Evolutionary conservation across 2,113 vertebrate genomes (phyloP).

Genomic region (Xyliphius kryptos): DNA sequence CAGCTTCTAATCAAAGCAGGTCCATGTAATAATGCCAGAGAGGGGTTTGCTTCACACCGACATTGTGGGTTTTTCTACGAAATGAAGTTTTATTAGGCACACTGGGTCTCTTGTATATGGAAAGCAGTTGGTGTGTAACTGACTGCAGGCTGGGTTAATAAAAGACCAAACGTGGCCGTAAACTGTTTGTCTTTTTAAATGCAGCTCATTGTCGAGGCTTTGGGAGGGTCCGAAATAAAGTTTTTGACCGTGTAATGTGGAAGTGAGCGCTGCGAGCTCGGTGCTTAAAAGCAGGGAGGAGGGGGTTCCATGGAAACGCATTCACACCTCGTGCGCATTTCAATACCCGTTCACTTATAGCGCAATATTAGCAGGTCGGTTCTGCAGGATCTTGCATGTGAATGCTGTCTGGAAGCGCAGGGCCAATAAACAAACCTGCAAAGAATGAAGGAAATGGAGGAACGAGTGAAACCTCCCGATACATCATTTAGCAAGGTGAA

Average conservation of each 20-base stretch:
- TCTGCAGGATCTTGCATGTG: constrained; percentile 61
- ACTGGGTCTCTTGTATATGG: too few species aligned
- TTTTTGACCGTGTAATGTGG: constrained; percentile 47
- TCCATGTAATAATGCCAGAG: too few species aligned
- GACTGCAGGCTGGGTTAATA: too few species aligned
- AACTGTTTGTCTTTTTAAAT: constrained; percentile 30
- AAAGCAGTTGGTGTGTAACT: too few species aligned
- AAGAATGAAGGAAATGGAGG: not conserved
- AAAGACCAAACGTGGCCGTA: not conserved
- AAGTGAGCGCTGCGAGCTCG: constrained; percentile 60
- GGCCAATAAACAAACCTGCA: constrained; percentile 64
- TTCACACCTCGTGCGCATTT: constrained; percentile 69
- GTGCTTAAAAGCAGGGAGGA: constrained; percentile 39
- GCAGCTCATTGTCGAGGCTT: constrained; percentile 15
- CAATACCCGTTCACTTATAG: constrained; percentile 64
- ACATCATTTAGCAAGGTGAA: too few species aligned
- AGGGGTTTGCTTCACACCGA: too few species aligned
- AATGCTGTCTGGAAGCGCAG: constrained; percentile 61
- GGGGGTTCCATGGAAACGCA: constrained; percentile 55
- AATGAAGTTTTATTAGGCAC: too few species aligned
- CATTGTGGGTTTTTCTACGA: too few species aligned
- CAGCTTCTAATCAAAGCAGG: too few species aligned
- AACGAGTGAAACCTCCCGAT: not conserved
- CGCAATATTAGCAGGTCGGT: constrained; percentile 60
- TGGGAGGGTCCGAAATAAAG: not conserved